Percentiles rank a stretch among this genome's conserved stretches.
These are phyloP conservation scores for Catalaphyllia jardinei DNA, from an alignment of 64 coral and sea anemone genomes.

Conservation along the genomic window DNA sequence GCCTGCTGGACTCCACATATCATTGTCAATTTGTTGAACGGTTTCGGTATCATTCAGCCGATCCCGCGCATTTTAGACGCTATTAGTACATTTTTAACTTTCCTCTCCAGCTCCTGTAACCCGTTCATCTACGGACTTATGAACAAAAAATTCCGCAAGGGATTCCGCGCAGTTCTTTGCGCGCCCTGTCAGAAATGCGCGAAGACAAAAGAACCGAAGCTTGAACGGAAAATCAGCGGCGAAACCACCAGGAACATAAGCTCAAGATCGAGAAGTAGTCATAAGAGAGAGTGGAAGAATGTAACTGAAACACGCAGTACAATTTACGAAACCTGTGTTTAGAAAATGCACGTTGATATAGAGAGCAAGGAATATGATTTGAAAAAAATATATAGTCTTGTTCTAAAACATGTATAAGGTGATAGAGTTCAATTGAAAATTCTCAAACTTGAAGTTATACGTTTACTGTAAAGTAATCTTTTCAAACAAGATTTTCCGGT, in stretches of 20 bases:
- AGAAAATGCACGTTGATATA: background rate
- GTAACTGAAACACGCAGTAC: background rate
- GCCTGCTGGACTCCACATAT: constrained; percentile 88
- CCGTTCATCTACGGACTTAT: constrained; percentile 86
- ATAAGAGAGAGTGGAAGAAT: constrained; percentile 25
- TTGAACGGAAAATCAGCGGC: constrained; percentile 51
- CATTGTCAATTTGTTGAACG: constrained; percentile 64
- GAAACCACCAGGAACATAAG: constrained; percentile 43
- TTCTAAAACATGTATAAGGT: too few species aligned
- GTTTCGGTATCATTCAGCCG: constrained; percentile 65
- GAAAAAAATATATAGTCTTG: too few species aligned
- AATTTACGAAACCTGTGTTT: constrained; percentile 30
- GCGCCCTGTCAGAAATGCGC: constrained; percentile 60
- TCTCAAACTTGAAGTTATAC: too few species aligned
- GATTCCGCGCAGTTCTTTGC: constrained; percentile 77
- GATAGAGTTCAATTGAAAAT: too few species aligned
- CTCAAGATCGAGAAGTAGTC: constrained; percentile 20
- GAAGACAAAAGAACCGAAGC: background rate
- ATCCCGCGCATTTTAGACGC: constrained; percentile 76
- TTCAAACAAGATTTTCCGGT: too few species aligned
- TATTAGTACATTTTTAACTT: constrained; percentile 62
- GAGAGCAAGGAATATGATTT: too few species aligned
- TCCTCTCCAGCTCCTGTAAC: constrained; percentile 78
- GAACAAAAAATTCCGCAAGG: constrained; percentile 88
- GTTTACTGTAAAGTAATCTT: too few species aligned